phyloP scores from a whole-genome alignment of 2,113 vertebrate species.

The Pagrus major region DNA sequence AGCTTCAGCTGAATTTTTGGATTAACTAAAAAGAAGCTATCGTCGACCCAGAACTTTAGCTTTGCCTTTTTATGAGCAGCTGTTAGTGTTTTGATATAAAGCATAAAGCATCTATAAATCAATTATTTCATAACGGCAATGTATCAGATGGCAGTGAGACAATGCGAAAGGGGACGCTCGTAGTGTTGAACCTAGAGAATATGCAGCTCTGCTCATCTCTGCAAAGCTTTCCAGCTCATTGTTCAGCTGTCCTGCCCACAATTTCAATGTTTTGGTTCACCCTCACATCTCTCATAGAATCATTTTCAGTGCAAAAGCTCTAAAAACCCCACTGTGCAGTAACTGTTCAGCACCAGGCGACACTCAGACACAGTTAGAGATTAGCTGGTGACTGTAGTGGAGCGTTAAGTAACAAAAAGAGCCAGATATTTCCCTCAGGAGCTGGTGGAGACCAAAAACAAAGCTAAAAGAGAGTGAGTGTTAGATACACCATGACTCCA shows the following conservation, averaged over 20 bases:
- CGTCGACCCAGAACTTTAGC: neutral
- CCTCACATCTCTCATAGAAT: neutral
- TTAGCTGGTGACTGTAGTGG: neutral
- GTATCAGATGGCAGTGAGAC: neutral
- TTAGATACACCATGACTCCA: neutral
- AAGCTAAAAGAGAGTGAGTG: neutral
- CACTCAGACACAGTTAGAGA: neutral
- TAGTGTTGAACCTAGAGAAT: neutral
- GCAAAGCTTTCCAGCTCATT: neutral
- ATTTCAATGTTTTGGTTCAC: no score
- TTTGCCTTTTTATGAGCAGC: neutral
- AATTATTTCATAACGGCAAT: neutral
- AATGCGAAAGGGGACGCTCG: neutral
- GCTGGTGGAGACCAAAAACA: neutral
- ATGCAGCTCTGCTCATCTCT: neutral
- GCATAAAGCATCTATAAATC: neutral
- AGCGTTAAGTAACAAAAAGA: neutral
- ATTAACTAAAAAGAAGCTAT: conserved; percentile 17
- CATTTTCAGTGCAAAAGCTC: neutral
- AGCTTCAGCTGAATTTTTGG: neutral
- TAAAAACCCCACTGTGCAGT: neutral
- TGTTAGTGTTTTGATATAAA: neutral
- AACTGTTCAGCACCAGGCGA: neutral
- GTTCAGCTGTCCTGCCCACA: neutral
- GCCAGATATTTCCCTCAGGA: neutral